Conservation (phyloP, 2,113 vertebrate genomes). For the Calidris pugnax region DNA sequence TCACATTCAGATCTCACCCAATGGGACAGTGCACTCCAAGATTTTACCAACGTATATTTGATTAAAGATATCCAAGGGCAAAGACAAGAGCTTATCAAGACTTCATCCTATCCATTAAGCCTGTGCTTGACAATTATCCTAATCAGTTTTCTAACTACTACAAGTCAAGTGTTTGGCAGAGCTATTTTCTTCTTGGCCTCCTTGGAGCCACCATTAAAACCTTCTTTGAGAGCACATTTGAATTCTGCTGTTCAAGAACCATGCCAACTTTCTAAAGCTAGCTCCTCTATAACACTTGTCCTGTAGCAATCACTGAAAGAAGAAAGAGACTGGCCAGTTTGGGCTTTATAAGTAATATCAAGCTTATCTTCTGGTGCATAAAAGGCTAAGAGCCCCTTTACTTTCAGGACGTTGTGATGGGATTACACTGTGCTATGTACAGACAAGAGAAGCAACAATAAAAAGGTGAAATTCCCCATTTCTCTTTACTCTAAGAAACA, state of each 20-base stretch:
- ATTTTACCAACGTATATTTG: not conserved
- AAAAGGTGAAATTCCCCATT: not conserved
- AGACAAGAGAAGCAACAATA: not conserved
- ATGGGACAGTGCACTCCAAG: not conserved
- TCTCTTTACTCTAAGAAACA: not conserved
- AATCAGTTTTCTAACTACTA: not conserved
- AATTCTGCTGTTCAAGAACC: not conserved
- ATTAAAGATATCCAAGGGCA: not conserved
- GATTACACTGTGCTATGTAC: not conserved
- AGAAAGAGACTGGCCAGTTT: not conserved
- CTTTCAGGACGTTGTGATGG: not conserved
- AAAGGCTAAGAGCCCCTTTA: not conserved
- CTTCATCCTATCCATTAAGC: not conserved
- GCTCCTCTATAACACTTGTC: not conserved
- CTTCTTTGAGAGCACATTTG: not conserved
- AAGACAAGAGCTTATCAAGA: not conserved
- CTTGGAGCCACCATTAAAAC: not conserved
- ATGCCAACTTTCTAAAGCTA: not conserved
- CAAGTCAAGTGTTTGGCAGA: conserved; percentile 4
- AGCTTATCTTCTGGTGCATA: not conserved
- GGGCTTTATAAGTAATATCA: not conserved
- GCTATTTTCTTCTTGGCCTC: not conserved
- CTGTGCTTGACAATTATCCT: not conserved
- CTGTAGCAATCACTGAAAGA: not conserved
- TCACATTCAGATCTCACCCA: not conserved